Base-by-base conservation (phyloP, 2,888 invertebrate genomes). In the Uropetala carovei region DNA sequence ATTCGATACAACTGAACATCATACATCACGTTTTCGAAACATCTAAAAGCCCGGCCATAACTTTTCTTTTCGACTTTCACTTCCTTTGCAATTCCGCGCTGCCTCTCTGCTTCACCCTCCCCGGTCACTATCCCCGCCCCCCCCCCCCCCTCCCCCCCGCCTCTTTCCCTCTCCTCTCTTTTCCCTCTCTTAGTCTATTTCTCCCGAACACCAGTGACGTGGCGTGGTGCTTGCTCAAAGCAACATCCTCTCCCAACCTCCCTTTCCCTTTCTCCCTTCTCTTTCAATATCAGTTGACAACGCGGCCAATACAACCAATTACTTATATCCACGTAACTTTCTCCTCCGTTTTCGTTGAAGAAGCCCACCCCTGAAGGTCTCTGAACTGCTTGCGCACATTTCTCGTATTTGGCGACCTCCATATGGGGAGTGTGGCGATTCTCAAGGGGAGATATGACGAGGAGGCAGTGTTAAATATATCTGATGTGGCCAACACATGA, bases 251-350 rank as follows among this genome's bases (percentile, higher is more conserved):
- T 0, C 22, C 68, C 22, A n/a, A 18, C 43, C 27, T 22, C 22
- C 75, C 22, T 22, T 22, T 75, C 13, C 22, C 27, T 75, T 75
- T n/a, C n/a, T 68, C 22, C 68, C 9, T n/a, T 68, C 68, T 64
- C 68, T 11, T 7, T 18, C 18, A 27, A 75, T 14, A 27, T 22
- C 75, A 8, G 2, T 27, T 75, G 75, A 75, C 75, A 75, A 27
- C 68, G 68, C 68, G 68, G 18, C 75, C 75, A 75, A 75, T 75
- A 75, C 27, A 75, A 75, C 75, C 75, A 75, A 75, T 75, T 75
- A 75, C 75, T 75, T 75, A 75, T 75, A 27, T 75, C 75, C 75
- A 27, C 27, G 11, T 22, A 75, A 75, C 27, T 75, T 22, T 11
- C n/a, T 75, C 75, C 75, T 43, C 5, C 43, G 43, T 43, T 43